A percentile compares a stretch with the other conserved stretches of the same genome.
Conservation (phyloP, 2,888 invertebrate genomes). For the Hyalella azteca region DNA sequence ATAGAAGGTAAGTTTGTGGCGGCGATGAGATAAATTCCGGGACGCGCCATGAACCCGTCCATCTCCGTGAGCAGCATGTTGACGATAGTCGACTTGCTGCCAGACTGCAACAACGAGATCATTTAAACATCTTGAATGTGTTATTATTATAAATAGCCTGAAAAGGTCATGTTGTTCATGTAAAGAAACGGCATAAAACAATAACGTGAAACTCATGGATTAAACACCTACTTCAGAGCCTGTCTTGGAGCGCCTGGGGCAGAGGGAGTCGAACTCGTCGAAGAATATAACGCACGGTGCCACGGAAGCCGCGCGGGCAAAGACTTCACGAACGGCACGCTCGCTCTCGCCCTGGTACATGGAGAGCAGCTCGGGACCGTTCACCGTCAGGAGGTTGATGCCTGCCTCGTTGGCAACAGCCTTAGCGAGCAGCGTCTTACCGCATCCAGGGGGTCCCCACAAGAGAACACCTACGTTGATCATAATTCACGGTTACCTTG, state of each 20-base stretch:
- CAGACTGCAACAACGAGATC: slow-evolving; percentile 40
- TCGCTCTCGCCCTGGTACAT: slow-evolving; percentile 99
- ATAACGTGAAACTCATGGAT: too few relatives aligned
- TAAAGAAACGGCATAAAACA: too few relatives aligned
- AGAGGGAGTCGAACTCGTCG: slow-evolving; percentile 95
- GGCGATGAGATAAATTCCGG: slow-evolving; percentile 56
- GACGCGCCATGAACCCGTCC: slow-evolving; percentile 52
- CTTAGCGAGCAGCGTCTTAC: slow-evolving; percentile 94
- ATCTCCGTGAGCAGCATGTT: slow-evolving; percentile 56
- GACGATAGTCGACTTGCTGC: slow-evolving; percentile 56
- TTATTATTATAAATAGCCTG: not conserved
- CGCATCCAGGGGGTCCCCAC: slow-evolving; percentile 87
- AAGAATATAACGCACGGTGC: slow-evolving; percentile 98
- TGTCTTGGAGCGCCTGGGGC: slow-evolving; percentile 63
- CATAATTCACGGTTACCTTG: slow-evolving; percentile 5
- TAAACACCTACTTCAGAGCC: not conserved
- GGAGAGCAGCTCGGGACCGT: slow-evolving; percentile 95
- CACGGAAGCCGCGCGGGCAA: slow-evolving; percentile 91
- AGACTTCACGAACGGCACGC: slow-evolving; percentile 92
- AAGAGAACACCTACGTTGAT: slow-evolving; percentile 76
- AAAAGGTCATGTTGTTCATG: too few relatives aligned
- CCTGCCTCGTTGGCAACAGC: slow-evolving; percentile 98
- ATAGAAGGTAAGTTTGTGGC: slow-evolving; percentile 55
- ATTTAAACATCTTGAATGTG: not conserved
- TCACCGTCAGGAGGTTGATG: slow-evolving; percentile 97